Percentiles rank a stretch among this genome's conserved stretches.
phyloP scores from a whole-genome alignment of 1,140 invertebrate genomes.

The Steinernema khuongi region DNA sequence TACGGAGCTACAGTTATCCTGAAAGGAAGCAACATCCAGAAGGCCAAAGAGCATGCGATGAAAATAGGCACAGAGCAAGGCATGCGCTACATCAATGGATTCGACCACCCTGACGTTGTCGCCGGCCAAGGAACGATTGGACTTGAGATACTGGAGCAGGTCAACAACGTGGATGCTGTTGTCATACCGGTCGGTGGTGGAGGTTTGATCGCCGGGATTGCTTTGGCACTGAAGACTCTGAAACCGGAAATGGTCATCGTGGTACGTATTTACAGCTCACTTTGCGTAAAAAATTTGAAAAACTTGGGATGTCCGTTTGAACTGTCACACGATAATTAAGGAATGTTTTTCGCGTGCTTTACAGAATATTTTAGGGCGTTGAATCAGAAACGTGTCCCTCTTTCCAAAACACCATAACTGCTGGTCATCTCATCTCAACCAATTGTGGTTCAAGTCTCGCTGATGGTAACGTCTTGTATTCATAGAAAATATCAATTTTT shows the following conservation, averaged over 20 bases:
- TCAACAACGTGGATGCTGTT: slow-evolving; percentile 62
- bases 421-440: slow-evolving; percentile 68
- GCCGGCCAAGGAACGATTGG: slow-evolving; percentile 87
- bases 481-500: slow-evolving; percentile 6
- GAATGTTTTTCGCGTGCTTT: not conserved
- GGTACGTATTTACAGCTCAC: slow-evolving; percentile 61
- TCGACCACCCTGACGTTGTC: slow-evolving; percentile 85
- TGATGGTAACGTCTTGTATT: slow-evolving; percentile 69
- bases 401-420: slow-evolving; percentile 71
- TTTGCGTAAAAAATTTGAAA: slow-evolving; percentile 3
- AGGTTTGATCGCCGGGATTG: slow-evolving; percentile 78
- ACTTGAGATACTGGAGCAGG: slow-evolving; percentile 80
- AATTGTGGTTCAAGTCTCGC: slow-evolving; percentile 73
- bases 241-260: slow-evolving; percentile 70
- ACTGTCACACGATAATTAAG: too few relatives aligned
- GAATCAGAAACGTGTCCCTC: slow-evolving; percentile 83
- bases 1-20: slow-evolving; percentile 79
- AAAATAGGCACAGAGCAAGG: slow-evolving; percentile 69
- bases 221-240: slow-evolving; percentile 77
- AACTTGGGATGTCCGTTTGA: too few relatives aligned
- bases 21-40: slow-evolving; percentile 75
- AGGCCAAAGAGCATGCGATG: slow-evolving; percentile 75
- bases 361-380: slow-evolving; percentile 69
- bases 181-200: slow-evolving; percentile 80
- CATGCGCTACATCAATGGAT: slow-evolving; percentile 79